Evolutionary conservation across 2,797 vertebrate species (phyloP).

Genomic region (Eupleurogrammus muticus): DNA sequence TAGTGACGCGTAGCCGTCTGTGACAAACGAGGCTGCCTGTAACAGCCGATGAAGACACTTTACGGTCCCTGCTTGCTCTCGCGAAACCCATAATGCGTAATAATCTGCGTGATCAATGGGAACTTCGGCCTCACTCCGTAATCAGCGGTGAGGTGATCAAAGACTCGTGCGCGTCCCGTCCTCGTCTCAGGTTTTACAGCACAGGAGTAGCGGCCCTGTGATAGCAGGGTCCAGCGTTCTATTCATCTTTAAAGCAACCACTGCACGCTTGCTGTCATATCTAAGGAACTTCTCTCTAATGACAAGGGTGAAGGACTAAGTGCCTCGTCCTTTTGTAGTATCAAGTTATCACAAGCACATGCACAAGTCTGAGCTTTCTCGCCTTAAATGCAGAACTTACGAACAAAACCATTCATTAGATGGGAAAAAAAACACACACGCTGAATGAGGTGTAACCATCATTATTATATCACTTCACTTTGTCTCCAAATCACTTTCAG

Average conservation of each 20-base stretch:
- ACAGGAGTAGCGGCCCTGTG: slow-evolving; percentile 68
- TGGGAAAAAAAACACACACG: slow-evolving; percentile 29
- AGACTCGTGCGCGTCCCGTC: slow-evolving; percentile 54
- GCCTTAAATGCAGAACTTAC: not conserved
- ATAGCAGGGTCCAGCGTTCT: slow-evolving; percentile 49
- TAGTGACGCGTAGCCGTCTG: slow-evolving; percentile 21
- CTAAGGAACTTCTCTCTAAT: slow-evolving; percentile 50
- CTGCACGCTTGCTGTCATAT: slow-evolving; percentile 52
- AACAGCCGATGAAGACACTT: slow-evolving; percentile 46
- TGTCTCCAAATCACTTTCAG: slow-evolving; percentile 27
- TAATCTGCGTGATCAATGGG: slow-evolving; percentile 63
- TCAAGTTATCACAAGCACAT: slow-evolving; percentile 45
- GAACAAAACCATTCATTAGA: slow-evolving; percentile 25
- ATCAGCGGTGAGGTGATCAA: slow-evolving; percentile 72
- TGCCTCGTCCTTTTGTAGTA: slow-evolving; percentile 28
- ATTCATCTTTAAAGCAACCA: slow-evolving; percentile 36
- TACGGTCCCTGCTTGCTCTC: slow-evolving; percentile 26
- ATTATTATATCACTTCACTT: slow-evolving; percentile 36
- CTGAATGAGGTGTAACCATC: slow-evolving; percentile 31
- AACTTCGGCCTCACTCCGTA: slow-evolving; percentile 52
- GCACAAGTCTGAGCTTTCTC: slow-evolving; percentile 26
- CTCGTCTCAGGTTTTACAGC: slow-evolving; percentile 56
- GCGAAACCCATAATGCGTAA: slow-evolving; percentile 50
- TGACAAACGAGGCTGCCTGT: slow-evolving; percentile 36
- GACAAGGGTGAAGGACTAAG: slow-evolving; percentile 58